A percentile compares a stretch with the other conserved stretches of the same genome.
Evolutionary conservation across 64 coral and sea anemone genomes (phyloP).

Genomic region (Montipora foliosa): DNA sequence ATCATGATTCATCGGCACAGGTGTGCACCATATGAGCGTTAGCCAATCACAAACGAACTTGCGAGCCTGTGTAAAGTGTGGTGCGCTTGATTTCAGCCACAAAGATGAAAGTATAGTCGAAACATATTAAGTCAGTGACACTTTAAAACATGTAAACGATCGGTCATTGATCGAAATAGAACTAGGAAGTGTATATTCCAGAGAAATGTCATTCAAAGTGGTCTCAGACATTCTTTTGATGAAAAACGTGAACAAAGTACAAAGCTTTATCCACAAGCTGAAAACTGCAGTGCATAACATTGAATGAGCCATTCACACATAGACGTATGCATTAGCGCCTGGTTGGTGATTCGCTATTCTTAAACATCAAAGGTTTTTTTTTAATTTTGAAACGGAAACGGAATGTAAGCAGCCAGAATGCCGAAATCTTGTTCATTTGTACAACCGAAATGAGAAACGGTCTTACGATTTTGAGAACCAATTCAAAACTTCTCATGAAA

Average conservation of each 20-base stretch:
- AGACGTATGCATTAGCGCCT: neutral
- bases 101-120: conserved; percentile 17
- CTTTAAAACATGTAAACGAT: conserved; percentile 15
- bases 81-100: conserved; percentile 23
- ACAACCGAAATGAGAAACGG: neutral
- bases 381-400: neutral
- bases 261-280: neutral
- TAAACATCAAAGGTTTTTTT: neutral
- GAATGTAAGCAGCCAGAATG: neutral
- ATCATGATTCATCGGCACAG: conserved; percentile 6
- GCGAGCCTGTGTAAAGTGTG: neutral
- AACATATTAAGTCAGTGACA: conserved; percentile 55
- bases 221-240: neutral
- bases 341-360: neutral
- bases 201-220: neutral
- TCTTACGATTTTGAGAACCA: neutral
- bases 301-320: neutral
- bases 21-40: neutral
- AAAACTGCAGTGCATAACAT: neutral
- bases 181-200: neutral
- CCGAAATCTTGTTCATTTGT: neutral
- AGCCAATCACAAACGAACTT: conserved; percentile 11
- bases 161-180: conserved; percentile 51
- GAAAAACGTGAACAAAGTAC: neutral
- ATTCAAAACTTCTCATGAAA: too few species aligned